Conservation (phyloP, 2,797 vertebrate species). For the Malurus leucopterus region DNA sequence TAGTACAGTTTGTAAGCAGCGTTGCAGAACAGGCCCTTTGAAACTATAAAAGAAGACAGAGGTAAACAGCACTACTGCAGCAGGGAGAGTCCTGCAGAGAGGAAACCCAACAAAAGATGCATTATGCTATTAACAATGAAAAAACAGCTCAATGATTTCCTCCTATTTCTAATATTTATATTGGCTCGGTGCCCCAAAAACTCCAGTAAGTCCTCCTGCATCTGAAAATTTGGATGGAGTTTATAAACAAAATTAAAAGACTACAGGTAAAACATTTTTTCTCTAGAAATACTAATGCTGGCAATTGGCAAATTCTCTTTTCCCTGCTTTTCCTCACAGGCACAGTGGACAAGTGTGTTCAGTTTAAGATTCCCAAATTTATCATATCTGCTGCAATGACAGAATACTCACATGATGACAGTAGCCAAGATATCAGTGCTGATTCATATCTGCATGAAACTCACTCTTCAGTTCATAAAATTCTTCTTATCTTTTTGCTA, state of each 20-base stretch:
- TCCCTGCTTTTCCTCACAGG: background rate
- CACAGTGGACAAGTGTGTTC: background rate
- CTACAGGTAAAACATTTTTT: background rate
- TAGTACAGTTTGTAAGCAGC: background rate
- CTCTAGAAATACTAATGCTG: background rate
- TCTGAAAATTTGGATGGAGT: background rate
- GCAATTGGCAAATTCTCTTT: background rate
- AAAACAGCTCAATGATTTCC: conserved; percentile 38
- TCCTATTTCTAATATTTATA: conserved; percentile 16
- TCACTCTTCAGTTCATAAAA: conserved; percentile 27
- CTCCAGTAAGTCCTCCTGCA: background rate
- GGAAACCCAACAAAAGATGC: conserved; percentile 35
- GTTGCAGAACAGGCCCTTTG: background rate
- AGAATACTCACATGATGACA: conserved; percentile 41
- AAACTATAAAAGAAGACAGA: background rate
- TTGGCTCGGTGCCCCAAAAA: background rate
- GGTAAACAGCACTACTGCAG: conserved; percentile 30
- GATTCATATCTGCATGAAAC: conserved; percentile 57
- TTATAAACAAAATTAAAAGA: background rate
- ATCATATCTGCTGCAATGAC: conserved; percentile 34
- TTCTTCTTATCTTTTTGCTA: conserved; percentile 39
- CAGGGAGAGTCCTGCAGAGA: conserved; percentile 16
- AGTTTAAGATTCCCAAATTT: conserved; percentile 26
- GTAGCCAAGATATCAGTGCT: conserved; percentile 33
- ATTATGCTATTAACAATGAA: conserved; percentile 21